Percentiles rank a stretch among this genome's conserved stretches.
phyloP scores from a whole-genome alignment of 2,888 invertebrate species.

The Venusia cambrica region DNA sequence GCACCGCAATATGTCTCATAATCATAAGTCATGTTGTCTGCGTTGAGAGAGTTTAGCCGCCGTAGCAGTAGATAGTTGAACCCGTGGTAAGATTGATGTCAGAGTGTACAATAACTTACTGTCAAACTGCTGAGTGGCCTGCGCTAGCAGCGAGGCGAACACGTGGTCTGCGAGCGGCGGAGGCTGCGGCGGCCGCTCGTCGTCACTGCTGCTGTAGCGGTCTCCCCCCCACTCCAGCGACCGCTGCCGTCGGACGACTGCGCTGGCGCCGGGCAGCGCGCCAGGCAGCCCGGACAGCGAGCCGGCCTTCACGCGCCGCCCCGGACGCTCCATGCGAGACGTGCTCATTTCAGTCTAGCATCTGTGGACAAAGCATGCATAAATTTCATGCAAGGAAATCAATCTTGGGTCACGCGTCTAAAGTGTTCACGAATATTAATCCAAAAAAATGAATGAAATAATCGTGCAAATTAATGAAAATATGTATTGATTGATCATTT shows the following conservation, averaged over 20 bases:
- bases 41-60: too few relatives aligned
- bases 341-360: conserved; percentile 62
- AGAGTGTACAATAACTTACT: too few relatives aligned
- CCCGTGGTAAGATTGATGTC: too few relatives aligned
- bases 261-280: conserved; percentile 51
- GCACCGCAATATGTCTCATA: too few relatives aligned
- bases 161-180: conserved; percentile 75
- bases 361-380: conserved; percentile 53
- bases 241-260: conserved; percentile 74
- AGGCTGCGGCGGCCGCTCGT: conserved; percentile 72
- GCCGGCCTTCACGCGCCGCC: conserved; percentile 69
- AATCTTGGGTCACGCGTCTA: too few relatives aligned
- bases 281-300: conserved; percentile 68
- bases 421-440: too few relatives aligned
- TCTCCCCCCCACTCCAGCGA: conserved; percentile 81
- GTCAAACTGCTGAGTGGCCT: conserved; percentile 77
- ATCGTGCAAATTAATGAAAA: too few relatives aligned
- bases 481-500: too few relatives aligned
- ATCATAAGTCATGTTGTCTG: too few relatives aligned
- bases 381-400: too few relatives aligned
- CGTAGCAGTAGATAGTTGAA: too few relatives aligned
- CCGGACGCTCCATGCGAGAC: conserved; percentile 68
- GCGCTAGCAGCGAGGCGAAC: conserved; percentile 77
- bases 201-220: conserved; percentile 80
- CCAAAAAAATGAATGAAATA: too few relatives aligned